phyloP scores from a whole-genome alignment of 1,140 invertebrate species.

The Sycophila sp. region DNA sequence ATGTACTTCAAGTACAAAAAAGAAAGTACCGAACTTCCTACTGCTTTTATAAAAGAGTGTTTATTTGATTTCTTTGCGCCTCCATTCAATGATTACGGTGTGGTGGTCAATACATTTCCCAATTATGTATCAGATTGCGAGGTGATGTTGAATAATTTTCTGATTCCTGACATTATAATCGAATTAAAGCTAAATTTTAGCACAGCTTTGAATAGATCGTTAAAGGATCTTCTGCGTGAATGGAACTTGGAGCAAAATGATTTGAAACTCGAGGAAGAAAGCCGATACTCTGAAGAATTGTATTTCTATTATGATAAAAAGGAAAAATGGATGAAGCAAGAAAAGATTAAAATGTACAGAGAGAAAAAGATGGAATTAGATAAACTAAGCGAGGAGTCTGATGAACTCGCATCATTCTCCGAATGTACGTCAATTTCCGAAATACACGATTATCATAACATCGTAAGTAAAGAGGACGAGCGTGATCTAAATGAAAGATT shows the following conservation, averaged over 20 bases:
- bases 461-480: background rate
- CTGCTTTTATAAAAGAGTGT: constrained; percentile 56
- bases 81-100: constrained; percentile 60
- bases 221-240: constrained; percentile 48
- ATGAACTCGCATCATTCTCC: constrained; percentile 41
- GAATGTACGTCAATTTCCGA: background rate
- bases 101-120: constrained; percentile 71
- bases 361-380: constrained; percentile 10
- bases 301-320: constrained; percentile 44
- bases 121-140: constrained; percentile 64
- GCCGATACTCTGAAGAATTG: background rate
- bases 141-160: constrained; percentile 60
- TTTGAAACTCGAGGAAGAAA: constrained; percentile 52
- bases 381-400: no score
- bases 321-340: constrained; percentile 44
- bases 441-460: background rate
- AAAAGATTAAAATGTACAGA: constrained; percentile 39
- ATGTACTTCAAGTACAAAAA: constrained; percentile 61
- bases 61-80: constrained; percentile 61
- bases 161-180: constrained; percentile 69
- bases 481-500: constrained; percentile 34
- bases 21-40: constrained; percentile 55
- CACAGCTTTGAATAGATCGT: constrained; percentile 54
- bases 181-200: constrained; percentile 58
- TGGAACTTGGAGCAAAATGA: constrained; percentile 54